Percentiles rank a stretch among this genome's conserved stretches.
phyloP scores from a whole-genome alignment of 2,888 invertebrate genomes.

The Ectobius pallidus region DNA sequence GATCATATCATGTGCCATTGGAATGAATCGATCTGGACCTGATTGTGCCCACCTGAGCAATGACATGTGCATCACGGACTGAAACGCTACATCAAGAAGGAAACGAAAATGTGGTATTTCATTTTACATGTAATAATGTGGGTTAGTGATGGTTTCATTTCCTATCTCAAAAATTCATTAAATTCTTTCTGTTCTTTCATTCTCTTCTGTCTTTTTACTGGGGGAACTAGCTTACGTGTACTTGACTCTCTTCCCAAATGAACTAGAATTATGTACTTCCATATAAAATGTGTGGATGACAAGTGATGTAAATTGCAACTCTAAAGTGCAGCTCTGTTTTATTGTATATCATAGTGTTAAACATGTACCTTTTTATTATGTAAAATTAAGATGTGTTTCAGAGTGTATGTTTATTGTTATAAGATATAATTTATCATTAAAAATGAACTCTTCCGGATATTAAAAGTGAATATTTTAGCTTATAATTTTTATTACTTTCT shows the following conservation, averaged over 20 bases:
- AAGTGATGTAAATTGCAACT: not conserved
- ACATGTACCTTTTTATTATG: slow-evolving; percentile 8
- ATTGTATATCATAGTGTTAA: not conserved
- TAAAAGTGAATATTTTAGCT: too few species aligned
- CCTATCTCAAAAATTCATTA: not conserved
- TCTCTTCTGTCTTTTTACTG: not conserved
- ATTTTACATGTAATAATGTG: not conserved
- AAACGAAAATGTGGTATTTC: not conserved
- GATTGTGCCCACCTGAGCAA: not conserved
- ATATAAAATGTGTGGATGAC: not conserved
- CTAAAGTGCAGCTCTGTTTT: not conserved
- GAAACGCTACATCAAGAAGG: not conserved
- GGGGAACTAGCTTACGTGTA: not conserved
- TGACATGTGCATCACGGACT: not conserved
- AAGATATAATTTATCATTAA: slow-evolving; percentile 13
- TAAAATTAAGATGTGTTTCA: not conserved
- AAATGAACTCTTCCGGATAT: not conserved
- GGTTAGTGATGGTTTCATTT: not conserved
- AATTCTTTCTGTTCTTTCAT: not conserved
- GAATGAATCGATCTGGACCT: not conserved
- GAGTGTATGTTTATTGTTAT: not conserved
- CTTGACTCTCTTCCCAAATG: not conserved
- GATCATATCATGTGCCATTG: slow-evolving; percentile 9
- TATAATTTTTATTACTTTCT: too few species aligned
- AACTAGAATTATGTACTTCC: slow-evolving; percentile 2